Conservation (phyloP, 2,113 vertebrate genomes). For the Taurulus bubalis region DNA sequence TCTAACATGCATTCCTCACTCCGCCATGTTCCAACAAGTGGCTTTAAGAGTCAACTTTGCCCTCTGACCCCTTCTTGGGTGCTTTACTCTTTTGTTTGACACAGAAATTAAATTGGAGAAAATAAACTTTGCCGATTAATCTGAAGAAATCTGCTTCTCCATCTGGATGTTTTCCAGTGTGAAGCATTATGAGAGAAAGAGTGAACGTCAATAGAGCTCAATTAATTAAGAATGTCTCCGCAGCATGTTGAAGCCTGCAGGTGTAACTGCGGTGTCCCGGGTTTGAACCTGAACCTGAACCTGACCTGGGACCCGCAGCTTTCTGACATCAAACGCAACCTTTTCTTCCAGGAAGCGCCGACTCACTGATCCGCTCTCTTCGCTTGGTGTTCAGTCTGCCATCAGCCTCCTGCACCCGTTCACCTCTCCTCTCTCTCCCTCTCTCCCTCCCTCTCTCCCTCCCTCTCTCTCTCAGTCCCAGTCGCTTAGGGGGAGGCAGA, state of each 20-base stretch:
- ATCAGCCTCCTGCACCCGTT: slow-evolving; percentile 50
- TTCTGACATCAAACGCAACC: slow-evolving; percentile 32
- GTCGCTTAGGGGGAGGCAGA: slow-evolving; percentile 40
- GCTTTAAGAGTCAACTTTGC: no score
- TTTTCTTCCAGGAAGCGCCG: neutral
- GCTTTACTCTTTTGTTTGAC: no score
- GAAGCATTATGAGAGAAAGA: slow-evolving; percentile 9
- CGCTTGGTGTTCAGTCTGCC: slow-evolving; percentile 44
- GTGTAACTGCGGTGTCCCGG: neutral
- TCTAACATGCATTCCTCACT: no score
- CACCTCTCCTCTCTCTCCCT: slow-evolving; percentile 43
- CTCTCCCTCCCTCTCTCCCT: slow-evolving; percentile 17
- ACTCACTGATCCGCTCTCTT: slow-evolving; percentile 52
- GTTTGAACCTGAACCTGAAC: neutral
- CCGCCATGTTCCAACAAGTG: no score
- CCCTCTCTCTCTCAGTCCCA: slow-evolving; percentile 33
- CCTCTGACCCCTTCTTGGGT: no score
- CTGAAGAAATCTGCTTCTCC: neutral
- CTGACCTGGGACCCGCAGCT: slow-evolving; percentile 17
- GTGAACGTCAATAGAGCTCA: slow-evolving; percentile 10
- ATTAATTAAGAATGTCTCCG: neutral
- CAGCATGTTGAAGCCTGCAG: slow-evolving; percentile 4
- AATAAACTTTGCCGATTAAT: neutral
- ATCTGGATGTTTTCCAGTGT: slow-evolving; percentile 4
- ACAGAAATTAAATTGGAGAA: neutral